Evolutionary conservation across 2,888 invertebrate genomes (phyloP).

Genomic region (Drosophila maculinotata): DNA sequence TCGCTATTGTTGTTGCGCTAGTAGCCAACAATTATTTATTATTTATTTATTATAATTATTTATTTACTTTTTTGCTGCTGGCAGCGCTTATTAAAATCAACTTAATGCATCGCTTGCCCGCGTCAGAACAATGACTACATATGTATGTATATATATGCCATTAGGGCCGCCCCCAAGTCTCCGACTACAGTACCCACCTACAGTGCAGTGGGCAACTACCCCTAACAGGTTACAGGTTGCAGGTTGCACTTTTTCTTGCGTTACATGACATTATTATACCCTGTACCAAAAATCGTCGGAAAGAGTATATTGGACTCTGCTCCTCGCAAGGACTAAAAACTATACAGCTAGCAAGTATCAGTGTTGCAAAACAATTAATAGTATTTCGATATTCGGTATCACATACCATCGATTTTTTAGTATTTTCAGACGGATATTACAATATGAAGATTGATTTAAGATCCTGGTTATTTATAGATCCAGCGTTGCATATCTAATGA

Average conservation of each 20-base stretch:
- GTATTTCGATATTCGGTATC: too few relatives aligned
- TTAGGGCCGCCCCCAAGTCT: constrained; percentile 29
- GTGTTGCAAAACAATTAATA: too few relatives aligned
- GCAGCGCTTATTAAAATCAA: constrained; percentile 67
- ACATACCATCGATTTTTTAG: too few relatives aligned
- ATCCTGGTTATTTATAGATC: too few relatives aligned
- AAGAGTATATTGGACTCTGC: not conserved
- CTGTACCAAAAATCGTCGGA: not conserved
- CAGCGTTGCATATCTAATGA: too few relatives aligned
- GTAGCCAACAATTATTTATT: constrained; percentile 48
- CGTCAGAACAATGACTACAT: constrained; percentile 51
- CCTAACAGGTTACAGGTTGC: constrained; percentile 1
- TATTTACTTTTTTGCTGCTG: constrained; percentile 60
- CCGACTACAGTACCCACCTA: not conserved
- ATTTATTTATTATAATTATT: constrained; percentile 78
- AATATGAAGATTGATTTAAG: too few relatives aligned
- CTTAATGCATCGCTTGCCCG: constrained; percentile 49
- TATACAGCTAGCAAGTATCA: too few relatives aligned
- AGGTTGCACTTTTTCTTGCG: constrained; percentile 34
- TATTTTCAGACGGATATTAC: too few relatives aligned
- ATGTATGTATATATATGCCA: constrained; percentile 19
- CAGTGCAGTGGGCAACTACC: not conserved
- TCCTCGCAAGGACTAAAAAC: too few relatives aligned
- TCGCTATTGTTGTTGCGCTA: constrained; percentile 14
- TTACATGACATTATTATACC: constrained; percentile 28